phyloP scores from a whole-genome alignment of 2,888 invertebrate species.

The Drosophila quasianomalipes region DNA sequence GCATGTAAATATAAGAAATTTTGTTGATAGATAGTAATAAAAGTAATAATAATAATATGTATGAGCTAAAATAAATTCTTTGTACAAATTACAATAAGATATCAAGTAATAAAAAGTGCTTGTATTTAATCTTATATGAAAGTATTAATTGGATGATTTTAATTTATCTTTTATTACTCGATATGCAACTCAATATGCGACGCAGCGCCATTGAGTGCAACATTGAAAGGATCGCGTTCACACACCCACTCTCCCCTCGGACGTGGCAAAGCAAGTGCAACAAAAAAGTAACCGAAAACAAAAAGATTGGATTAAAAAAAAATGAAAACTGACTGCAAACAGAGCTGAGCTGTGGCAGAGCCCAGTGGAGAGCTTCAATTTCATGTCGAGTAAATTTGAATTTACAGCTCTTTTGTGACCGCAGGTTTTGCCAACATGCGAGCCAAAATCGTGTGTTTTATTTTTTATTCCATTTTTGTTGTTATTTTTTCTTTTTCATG shows the following conservation, averaged over 20 bases:
- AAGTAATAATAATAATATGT: too few relatives aligned
- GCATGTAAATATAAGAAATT: background rate
- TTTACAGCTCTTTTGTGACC: constrained; percentile 80
- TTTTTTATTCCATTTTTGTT: constrained; percentile 9
- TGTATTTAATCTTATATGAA: background rate
- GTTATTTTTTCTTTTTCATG: constrained; percentile 21
- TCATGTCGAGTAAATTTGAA: constrained; percentile 78
- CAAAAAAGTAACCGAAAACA: constrained; percentile 16
- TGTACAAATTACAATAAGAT: background rate
- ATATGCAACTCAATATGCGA: constrained; percentile 25
- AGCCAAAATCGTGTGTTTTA: constrained; percentile 51
- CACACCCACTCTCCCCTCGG: background rate
- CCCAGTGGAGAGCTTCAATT: constrained; percentile 61
- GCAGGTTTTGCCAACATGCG: constrained; percentile 66
- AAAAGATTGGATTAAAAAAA: constrained; percentile 1
- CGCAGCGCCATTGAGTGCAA: constrained; percentile 38
- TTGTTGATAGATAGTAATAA: too few relatives aligned
- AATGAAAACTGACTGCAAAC: constrained; percentile 19
- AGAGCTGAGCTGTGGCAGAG: constrained; percentile 4
- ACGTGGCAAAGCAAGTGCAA: constrained; percentile 47
- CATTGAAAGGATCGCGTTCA: constrained; percentile 17
- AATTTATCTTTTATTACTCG: background rate
- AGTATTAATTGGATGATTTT: background rate
- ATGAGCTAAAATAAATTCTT: background rate
- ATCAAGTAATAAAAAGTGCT: background rate